A percentile compares a stretch with the other conserved stretches of the same genome.
These are phyloP conservation scores for Sarcophaga bullata DNA, from an alignment of 1,140 invertebrate species.

Conservation along the genomic window DNA sequence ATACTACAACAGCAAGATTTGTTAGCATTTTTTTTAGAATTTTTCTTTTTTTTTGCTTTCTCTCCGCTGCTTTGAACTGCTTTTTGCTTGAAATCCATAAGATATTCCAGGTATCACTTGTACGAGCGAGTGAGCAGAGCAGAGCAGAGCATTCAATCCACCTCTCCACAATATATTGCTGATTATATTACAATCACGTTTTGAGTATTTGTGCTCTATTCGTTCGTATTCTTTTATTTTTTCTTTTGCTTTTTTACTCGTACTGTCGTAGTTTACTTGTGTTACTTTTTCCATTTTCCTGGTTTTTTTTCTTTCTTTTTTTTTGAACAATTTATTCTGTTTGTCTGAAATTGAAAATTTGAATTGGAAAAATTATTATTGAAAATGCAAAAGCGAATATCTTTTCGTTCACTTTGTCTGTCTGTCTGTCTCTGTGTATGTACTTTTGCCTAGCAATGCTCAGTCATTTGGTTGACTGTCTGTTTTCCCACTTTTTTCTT, in stretches of 20 bases:
- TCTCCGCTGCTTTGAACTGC: neutral
- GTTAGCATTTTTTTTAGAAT: too few relatives aligned
- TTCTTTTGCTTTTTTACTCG: neutral
- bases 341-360: slow-evolving; percentile 33
- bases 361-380: slow-evolving; percentile 38
- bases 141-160: neutral
- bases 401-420: too few relatives aligned
- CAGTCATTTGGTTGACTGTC: slow-evolving; percentile 20
- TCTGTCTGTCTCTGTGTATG: neutral
- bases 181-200: slow-evolving; percentile 40
- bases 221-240: slow-evolving; percentile 12
- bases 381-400: neutral
- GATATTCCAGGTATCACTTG: slow-evolving; percentile 15
- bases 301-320: neutral
- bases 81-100: neutral
- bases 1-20: too few relatives aligned
- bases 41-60: too few relatives aligned
- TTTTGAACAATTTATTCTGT: neutral
- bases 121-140: neutral
- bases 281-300: neutral
- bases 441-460: neutral
- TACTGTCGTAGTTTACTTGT: neutral
- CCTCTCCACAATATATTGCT: slow-evolving; percentile 30
- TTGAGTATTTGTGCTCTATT: slow-evolving; percentile 32
- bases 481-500: neutral